Evolutionary conservation across 1,140 invertebrate genomes (phyloP), one percentile per base, ranked within the genome.

Genomic region (Pseudomyrmex pallidus): DNA sequence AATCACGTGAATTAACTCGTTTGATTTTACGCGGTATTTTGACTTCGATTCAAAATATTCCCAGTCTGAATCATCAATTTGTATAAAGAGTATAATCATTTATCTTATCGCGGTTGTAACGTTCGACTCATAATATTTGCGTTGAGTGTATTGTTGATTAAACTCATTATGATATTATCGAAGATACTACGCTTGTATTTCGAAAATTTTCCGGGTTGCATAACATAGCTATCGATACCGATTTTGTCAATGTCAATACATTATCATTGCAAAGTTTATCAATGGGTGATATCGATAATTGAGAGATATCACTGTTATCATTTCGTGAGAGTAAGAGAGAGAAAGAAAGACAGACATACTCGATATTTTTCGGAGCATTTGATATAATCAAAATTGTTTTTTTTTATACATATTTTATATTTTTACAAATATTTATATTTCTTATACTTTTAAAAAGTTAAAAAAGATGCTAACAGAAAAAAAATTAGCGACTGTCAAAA

Each of bases 1-100:
- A 70, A 80, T 70, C 44, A 22, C 54, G 15, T 50, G 35, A 72
- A 72, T 80, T 80, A 9, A 25, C 63, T 48, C 5, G 35, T 35
- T 50, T 59, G 52, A 57, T 78, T 78, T 70, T 70, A 78, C 57
- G 15, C 50, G 35, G 13, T 17, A 35, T 20, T 35, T 35, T 35
- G 35, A 35, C 35, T 35, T 35, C 35, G 35, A 35, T 35, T 35
- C 5, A 35, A 35, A 35, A 35, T 7, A 35, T 7, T 0, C 5
- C 5, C 35, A 35, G 35, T 3, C 5, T 35, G 7, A 35, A 35
- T 15, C 10, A n/a, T 35, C 4, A 4, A 22, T 35, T 44, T 35
- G 35, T 35, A 35, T 5, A n/a, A n/a, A 35, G 35, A 35, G 35
- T 35, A 1, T 48, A 64, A 64, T 52, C n/a, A 74, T 10, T 52